Base-by-base conservation (phyloP, 2,797 vertebrate genomes). In the Caiman crocodilus region DNA sequence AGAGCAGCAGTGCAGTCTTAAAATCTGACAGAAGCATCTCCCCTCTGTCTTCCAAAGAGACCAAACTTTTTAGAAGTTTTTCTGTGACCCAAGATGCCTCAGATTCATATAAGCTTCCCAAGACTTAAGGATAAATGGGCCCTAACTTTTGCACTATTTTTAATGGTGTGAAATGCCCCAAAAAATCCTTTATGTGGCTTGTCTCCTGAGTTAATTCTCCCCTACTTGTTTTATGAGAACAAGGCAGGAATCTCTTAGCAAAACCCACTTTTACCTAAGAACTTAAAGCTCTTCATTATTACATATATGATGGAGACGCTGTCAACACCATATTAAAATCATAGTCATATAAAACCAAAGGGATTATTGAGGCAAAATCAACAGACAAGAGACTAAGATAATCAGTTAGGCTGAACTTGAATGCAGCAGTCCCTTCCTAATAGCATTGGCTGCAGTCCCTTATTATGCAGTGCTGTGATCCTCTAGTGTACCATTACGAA, bases 181-280 rank as follows among this genome's bases (percentile, higher is more conserved):
- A 21, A 6, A 23, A 67, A 7, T 32, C 10, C 6, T 12, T 42
- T 56, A 8, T 2, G 55, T 79, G 55, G 17, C 76, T 77, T 93
- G 11, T 75, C 20, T 42, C 42, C 35, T 42, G 7, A 42, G 35
- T 42, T 23, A 28, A 1, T 55, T 76, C 85, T 92, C 89, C 63
- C 56, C n/a, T 50, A 16, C 3, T 71, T 42, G 16, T 79, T 21
- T 76, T 65, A 73, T 71, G 69, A 25, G 61, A 15, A 42, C 74
- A 77, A 69, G 92, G 77, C 55, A 92, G 71, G 55, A 89, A 90
- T 63, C 82, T 14, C 73, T 79, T 76, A 75, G 82, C 28, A 50
- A 76, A 76, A 84, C 3, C 2, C 84, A 20, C 50, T 88, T 92
- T 90, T 0, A 0, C 79, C 73, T 3, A 42, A 42, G 58, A 42